Percentiles rank a stretch among this genome's conserved stretches.
phyloP scores from a whole-genome alignment of 2,797 vertebrate genomes.

The Spheniscus humboldti region DNA sequence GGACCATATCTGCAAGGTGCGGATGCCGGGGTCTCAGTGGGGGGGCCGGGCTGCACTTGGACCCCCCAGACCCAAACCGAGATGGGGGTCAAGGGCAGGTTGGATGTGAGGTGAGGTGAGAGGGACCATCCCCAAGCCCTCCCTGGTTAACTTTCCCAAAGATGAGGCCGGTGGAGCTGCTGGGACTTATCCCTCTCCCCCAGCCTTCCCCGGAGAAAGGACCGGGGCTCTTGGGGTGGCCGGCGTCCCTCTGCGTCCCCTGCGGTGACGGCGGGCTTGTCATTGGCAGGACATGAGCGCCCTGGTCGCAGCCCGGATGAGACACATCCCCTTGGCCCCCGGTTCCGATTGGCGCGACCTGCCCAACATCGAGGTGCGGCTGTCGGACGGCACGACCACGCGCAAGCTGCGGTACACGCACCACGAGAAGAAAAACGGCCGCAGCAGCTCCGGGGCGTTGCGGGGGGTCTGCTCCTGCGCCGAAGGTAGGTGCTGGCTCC shows the following conservation, averaged over 20 bases:
- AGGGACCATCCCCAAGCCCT: not conserved
- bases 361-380: constrained; percentile 91
- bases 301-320: constrained; percentile 92
- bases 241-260: rapidly evolving
- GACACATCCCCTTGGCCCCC: constrained; percentile 91
- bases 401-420: constrained; percentile 89
- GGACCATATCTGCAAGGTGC: constrained; percentile 97
- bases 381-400: constrained; percentile 87
- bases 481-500: constrained; percentile 73
- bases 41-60: rapidly evolving
- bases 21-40: rapidly evolving
- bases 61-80: not conserved
- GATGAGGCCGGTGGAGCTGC: not conserved
- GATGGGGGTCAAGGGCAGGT: not conserved
- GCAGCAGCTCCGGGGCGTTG: constrained; percentile 83
- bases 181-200: not conserved
- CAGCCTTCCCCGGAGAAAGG: not conserved
- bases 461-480: constrained; percentile 91
- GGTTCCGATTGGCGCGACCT: constrained; percentile 97
- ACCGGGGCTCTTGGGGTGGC: not conserved
- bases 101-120: not conserved
- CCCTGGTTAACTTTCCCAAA: not conserved
- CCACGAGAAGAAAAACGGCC: constrained; percentile 87
- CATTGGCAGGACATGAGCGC: constrained; percentile 91
- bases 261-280: not conserved